Conservation (phyloP, 1,140 invertebrate species). For the Drosophila sproati region DNA sequence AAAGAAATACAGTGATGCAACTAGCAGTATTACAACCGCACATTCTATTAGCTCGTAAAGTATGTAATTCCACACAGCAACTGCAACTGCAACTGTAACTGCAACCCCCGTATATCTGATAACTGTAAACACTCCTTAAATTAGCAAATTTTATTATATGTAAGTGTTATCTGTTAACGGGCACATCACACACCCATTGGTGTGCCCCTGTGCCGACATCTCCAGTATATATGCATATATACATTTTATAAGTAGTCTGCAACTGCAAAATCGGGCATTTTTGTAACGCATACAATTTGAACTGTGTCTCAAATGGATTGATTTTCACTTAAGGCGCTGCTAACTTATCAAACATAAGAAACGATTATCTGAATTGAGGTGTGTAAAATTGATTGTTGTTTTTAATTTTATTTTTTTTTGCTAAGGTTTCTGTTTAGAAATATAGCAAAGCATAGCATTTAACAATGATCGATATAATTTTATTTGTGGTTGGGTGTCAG, state of each 20-base stretch:
- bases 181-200: no score
- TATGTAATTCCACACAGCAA: neutral
- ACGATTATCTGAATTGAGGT: no score
- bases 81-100: conserved; percentile 15
- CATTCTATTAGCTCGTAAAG: conserved; percentile 41
- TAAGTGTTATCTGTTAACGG: neutral
- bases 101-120: conserved; percentile 22
- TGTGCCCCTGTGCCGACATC: no score
- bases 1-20: conserved; percentile 29
- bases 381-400: no score
- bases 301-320: neutral
- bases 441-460: no score
- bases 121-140: conserved; percentile 26
- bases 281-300: neutral
- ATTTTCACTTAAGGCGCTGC: no score
- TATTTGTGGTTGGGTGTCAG: no score
- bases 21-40: conserved; percentile 70
- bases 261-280: neutral
- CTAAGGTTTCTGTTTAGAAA: no score
- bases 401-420: no score
- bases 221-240: no score
- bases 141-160: conserved; percentile 53
- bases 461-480: no score
- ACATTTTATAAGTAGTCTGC: neutral
- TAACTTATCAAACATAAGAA: no score